phyloP scores from a whole-genome alignment of 2,113 vertebrate genomes.

The Cyanocitta stelleri region DNA sequence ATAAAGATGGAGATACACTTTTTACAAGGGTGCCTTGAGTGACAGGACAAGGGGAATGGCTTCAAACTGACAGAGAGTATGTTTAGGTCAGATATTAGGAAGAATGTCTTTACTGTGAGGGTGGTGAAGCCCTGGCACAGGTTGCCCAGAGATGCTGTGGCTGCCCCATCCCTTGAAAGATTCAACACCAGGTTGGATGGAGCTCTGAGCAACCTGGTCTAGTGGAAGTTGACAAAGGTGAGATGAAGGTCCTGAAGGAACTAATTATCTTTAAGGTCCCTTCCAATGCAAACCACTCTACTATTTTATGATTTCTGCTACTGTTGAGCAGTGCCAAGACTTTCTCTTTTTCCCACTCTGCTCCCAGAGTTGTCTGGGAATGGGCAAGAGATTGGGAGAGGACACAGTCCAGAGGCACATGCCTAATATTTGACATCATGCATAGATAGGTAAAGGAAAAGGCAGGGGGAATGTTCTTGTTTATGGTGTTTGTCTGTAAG shows the following conservation, averaged over 20 bases:
- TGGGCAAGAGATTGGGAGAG: not conserved
- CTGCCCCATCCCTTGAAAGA: not conserved
- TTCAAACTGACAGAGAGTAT: not conserved
- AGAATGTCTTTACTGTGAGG: not conserved
- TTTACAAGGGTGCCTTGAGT: not conserved
- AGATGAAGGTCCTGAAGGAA: rapidly evolving
- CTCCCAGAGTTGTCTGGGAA: rapidly evolving
- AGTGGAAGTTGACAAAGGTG: not conserved
- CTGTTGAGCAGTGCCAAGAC: not conserved
- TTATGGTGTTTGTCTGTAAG: not conserved
- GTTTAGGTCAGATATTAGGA: too few species aligned
- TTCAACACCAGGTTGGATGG: not conserved
- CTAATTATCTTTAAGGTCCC: not conserved
- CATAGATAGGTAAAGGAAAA: not conserved
- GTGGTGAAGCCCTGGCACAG: not conserved
- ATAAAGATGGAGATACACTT: not conserved
- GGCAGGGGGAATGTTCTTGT: rapidly evolving
- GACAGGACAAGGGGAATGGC: not conserved
- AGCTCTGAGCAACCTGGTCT: not conserved
- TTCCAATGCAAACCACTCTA: not conserved
- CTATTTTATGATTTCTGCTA: not conserved
- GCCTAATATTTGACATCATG: not conserved
- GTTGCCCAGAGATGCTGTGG: not conserved
- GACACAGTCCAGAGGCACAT: not conserved
- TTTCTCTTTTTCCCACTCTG: not conserved